Conservation (phyloP, 1,140 invertebrate genomes). For the Leptinotarsa defecta region DNA sequence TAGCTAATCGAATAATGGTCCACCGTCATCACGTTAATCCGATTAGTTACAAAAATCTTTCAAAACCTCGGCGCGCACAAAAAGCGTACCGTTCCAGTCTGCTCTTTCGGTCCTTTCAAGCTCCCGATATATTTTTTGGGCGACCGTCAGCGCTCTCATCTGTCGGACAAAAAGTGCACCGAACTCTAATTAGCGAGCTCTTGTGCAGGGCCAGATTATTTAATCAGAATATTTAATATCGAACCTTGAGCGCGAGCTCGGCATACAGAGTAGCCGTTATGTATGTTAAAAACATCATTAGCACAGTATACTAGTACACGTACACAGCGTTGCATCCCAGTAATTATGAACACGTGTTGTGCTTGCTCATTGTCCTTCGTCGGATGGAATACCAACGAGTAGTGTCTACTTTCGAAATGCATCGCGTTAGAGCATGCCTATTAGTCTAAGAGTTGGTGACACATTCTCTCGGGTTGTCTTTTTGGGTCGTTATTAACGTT, state of each 20-base stretch:
- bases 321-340: constrained; percentile 24
- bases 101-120: too few species aligned
- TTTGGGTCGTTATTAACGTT: too few species aligned
- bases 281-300: constrained; percentile 36
- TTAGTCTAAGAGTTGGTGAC: too few species aligned
- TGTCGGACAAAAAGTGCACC: background rate
- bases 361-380: constrained; percentile 30
- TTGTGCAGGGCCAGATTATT: constrained; percentile 10
- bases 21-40: too few species aligned
- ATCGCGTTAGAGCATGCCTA: background rate
- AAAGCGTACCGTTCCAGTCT: too few species aligned
- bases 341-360: constrained; percentile 41
- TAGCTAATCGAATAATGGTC: too few species aligned
- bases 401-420: background rate
- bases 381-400: constrained; percentile 32
- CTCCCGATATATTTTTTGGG: background rate
- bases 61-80: too few species aligned
- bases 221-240: constrained; percentile 30
- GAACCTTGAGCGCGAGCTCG: background rate
- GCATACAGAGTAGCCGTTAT: constrained; percentile 22
- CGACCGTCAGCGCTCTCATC: background rate
- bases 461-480: too few species aligned
- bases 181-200: background rate
- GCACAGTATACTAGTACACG: constrained; percentile 23
- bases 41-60: too few species aligned